phyloP scores from a whole-genome alignment of 2,113 vertebrate genomes.

The Syngnathoides biaculeatus region DNA sequence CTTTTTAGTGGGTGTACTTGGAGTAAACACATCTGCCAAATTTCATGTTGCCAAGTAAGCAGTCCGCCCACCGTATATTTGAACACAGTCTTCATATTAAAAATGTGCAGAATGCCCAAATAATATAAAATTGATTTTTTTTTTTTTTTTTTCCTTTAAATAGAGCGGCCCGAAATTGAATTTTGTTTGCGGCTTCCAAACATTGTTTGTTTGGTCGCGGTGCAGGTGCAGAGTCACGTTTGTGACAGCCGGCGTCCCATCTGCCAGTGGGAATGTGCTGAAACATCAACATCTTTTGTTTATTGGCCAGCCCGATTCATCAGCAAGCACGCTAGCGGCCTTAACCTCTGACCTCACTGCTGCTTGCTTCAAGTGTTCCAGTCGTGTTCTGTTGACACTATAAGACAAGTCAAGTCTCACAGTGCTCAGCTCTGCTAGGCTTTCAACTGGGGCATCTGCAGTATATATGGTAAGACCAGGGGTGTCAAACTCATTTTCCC shows the following conservation, averaged over 20 bases:
- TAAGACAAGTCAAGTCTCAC: background rate
- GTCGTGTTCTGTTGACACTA: background rate
- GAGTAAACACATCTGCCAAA: too few species aligned
- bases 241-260: background rate
- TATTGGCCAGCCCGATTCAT: background rate
- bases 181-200: background rate
- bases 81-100: too few species aligned
- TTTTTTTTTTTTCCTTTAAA: background rate
- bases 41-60: too few species aligned
- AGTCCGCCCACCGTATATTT: too few species aligned
- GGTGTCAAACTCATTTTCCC: too few species aligned
- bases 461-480: background rate
- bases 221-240: background rate
- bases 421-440: background rate
- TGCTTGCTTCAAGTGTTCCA: background rate
- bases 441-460: background rate
- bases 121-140: background rate
- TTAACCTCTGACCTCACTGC: background rate
- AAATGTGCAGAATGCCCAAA: too few species aligned
- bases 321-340: background rate
- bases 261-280: background rate
- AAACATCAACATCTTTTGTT: background rate
- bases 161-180: background rate
- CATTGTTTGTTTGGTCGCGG: background rate
- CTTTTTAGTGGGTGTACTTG: too few species aligned